phyloP scores from a whole-genome alignment of 2,888 invertebrate species.

The Dexiosoma caninum region DNA sequence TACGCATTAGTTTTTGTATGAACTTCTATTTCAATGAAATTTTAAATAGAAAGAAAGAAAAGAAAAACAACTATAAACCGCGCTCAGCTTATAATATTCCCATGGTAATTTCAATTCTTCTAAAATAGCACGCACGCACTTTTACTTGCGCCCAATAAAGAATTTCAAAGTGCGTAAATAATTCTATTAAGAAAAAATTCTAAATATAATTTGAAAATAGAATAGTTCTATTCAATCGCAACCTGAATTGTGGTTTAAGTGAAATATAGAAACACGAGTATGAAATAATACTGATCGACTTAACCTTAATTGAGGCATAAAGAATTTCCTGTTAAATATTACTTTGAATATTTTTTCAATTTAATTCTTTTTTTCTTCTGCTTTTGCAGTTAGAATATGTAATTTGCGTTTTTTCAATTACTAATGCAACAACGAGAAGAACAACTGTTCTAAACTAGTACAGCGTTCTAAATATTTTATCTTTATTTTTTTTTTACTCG shows the following conservation, averaged over 20 bases:
- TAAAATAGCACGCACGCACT: slow-evolving; percentile 46
- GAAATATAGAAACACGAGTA: slow-evolving; percentile 22
- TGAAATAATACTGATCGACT: slow-evolving; percentile 34
- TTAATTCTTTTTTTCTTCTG: neutral
- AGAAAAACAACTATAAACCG: neutral
- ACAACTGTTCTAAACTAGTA: slow-evolving; percentile 33
- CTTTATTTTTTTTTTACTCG: neutral
- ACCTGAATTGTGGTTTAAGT: slow-evolving; percentile 26
- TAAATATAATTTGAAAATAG: slow-evolving; percentile 3
- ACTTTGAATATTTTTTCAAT: slow-evolving; percentile 23
- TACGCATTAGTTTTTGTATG: neutral
- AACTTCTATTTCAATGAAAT: neutral
- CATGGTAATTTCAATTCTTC: neutral
- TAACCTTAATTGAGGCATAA: slow-evolving; percentile 58
- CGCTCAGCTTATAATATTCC: neutral
- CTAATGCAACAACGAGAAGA: slow-evolving; percentile 13
- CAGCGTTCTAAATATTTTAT: slow-evolving; percentile 36
- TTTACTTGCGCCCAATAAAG: slow-evolving; percentile 11
- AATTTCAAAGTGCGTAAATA: slow-evolving; percentile 53
- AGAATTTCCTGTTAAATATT: slow-evolving; percentile 52
- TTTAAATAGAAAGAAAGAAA: neutral
- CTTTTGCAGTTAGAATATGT: slow-evolving; percentile 26
- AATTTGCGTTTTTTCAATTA: slow-evolving; percentile 51
- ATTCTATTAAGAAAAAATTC: slow-evolving; percentile 19
- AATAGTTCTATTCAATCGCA: slow-evolving; percentile 12